A percentile compares a stretch with the other conserved stretches of the same genome.
Evolutionary conservation across 1,140 invertebrate genomes (phyloP).

Genomic region (Drosophila miranda): DNA sequence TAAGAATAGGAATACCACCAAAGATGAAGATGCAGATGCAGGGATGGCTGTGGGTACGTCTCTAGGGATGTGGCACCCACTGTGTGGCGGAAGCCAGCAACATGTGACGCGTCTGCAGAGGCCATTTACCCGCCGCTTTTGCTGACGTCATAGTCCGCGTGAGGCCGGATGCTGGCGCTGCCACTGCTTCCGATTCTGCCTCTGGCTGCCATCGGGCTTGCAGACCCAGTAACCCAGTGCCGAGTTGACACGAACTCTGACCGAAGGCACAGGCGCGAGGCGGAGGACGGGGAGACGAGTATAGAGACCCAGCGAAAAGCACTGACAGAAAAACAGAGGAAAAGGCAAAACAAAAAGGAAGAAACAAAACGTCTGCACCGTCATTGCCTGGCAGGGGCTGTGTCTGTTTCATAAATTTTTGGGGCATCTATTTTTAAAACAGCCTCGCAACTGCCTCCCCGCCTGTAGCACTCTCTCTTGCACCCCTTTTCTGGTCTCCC

Average conservation of each 20-base stretch:
- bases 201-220: constrained; percentile 5
- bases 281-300: background rate
- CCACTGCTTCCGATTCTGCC: constrained; percentile 12
- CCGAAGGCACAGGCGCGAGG: constrained; percentile 11
- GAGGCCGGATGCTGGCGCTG: constrained; percentile 8
- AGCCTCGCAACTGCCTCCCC: background rate
- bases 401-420: constrained; percentile 47
- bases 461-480: constrained; percentile 5
- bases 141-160: constrained; percentile 71
- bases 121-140: constrained; percentile 71
- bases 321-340: background rate
- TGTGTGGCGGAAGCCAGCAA: constrained; percentile 54
- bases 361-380: constrained; percentile 5
- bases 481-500: constrained; percentile 18
- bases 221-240: constrained; percentile 63
- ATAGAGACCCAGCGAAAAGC: background rate
- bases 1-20: too few relatives aligned
- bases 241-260: constrained; percentile 17
- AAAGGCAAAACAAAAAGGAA: background rate
- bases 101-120: constrained; percentile 73
- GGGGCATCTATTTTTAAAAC: constrained; percentile 36
- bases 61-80: too few relatives aligned
- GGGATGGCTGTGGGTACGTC: constrained; percentile 4
- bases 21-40: too few relatives aligned
- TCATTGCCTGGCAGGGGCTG: background rate